A percentile compares a stretch with the other conserved stretches of the same genome.
phyloP scores from a whole-genome alignment of 2,797 vertebrate genomes.

The Picus viridis region DNA sequence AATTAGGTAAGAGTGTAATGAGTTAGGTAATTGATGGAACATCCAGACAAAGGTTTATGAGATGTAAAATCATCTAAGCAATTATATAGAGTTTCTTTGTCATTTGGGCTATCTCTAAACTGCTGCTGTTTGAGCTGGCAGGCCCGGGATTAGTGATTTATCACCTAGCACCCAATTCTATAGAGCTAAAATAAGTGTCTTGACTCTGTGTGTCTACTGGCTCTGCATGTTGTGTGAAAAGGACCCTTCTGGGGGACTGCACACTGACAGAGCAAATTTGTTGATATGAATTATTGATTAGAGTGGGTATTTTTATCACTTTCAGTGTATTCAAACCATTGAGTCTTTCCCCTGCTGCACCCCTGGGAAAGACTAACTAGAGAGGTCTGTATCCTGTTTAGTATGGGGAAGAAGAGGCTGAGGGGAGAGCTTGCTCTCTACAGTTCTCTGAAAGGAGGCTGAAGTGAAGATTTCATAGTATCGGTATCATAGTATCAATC shows the following conservation, averaged over 20 bases:
- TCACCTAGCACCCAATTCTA: neutral
- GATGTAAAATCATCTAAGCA: neutral
- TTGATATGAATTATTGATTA: neutral
- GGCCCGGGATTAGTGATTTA: neutral
- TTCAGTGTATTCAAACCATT: neutral
- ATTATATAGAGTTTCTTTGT: neutral
- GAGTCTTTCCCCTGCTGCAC: accelerated
- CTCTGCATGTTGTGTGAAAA: neutral
- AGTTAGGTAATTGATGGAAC: neutral
- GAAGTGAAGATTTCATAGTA: too few relatives aligned
- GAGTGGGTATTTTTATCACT: neutral
- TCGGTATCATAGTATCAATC: too few relatives aligned
- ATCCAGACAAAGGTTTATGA: neutral
- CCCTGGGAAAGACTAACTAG: neutral
- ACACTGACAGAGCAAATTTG: too few relatives aligned
- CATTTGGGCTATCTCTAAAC: too few relatives aligned
- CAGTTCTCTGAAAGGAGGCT: too few relatives aligned
- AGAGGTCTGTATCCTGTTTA: accelerated
- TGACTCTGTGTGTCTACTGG: neutral
- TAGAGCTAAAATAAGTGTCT: neutral
- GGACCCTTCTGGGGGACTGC: neutral
- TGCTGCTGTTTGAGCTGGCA: neutral
- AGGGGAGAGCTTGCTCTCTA: too few relatives aligned
- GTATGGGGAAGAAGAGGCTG: too few relatives aligned
- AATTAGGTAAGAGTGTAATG: neutral